A percentile compares a stretch with the other conserved stretches of the same genome.
These are phyloP conservation scores for Calidris pygmaea DNA, from an alignment of 2,113 vertebrate species.

Conservation along the genomic window DNA sequence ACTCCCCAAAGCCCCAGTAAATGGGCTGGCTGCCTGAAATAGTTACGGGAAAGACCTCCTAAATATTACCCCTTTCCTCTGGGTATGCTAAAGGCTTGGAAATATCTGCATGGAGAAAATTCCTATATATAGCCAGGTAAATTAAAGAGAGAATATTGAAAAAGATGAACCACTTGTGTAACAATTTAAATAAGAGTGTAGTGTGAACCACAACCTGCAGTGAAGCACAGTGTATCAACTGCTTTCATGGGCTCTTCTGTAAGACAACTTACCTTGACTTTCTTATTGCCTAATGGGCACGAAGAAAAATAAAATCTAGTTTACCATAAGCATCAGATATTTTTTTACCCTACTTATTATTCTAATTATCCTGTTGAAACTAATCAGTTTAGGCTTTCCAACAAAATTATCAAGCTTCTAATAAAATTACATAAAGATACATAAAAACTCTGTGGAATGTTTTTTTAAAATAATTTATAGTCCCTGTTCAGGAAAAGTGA, in stretches of 20 bases:
- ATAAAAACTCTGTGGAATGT: neutral
- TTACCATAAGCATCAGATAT: neutral
- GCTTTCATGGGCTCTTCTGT: neutral
- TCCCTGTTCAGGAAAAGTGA: neutral
- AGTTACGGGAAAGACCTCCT: neutral
- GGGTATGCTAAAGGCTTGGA: neutral
- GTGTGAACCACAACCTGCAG: neutral
- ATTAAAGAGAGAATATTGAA: neutral
- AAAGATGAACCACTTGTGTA: neutral
- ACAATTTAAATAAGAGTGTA: neutral
- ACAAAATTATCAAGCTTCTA: neutral
- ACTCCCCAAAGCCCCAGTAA: neutral
- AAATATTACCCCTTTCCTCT: neutral
- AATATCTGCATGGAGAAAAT: neutral
- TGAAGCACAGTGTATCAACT: neutral
- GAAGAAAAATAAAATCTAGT: neutral
- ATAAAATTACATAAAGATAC: neutral
- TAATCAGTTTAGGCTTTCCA: neutral
- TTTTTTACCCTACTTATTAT: neutral
- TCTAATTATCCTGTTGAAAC: neutral
- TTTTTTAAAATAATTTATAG: neutral
- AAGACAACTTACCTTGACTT: neutral
- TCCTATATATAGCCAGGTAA: neutral
- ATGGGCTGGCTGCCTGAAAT: neutral
- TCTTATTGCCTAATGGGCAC: neutral